A percentile compares a stretch with the other conserved stretches of the same genome.
These are phyloP conservation scores for Cacoxenus indagator DNA, from an alignment of 2,888 invertebrate genomes.

Conservation along the genomic window DNA sequence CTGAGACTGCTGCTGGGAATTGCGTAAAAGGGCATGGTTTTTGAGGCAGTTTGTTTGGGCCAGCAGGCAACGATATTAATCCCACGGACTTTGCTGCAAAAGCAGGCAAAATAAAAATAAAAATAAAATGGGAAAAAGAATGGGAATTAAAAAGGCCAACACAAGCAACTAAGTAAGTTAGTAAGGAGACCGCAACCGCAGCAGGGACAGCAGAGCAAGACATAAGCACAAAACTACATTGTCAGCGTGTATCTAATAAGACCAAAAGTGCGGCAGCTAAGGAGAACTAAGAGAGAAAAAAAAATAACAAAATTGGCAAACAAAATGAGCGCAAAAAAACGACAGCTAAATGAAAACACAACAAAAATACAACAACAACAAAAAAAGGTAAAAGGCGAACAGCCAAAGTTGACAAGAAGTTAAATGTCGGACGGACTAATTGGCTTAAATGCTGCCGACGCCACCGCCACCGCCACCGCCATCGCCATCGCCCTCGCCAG, in stretches of 20 bases:
- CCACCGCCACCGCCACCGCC: not conserved
- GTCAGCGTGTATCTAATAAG: conserved; percentile 39
- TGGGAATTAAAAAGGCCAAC: not conserved
- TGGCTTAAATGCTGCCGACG: conserved; percentile 63
- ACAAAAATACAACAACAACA: conserved; percentile 44
- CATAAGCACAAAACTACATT: conserved; percentile 45
- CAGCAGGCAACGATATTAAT: conserved; percentile 49
- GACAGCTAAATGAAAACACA: conserved; percentile 33
- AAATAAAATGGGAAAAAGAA: not conserved
- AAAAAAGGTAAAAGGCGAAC: conserved; percentile 36
- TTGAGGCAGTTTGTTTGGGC: not conserved
- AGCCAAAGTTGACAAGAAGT: conserved; percentile 67
- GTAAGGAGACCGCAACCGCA: too few relatives aligned
- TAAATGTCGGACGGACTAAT: conserved; percentile 70
- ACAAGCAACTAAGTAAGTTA: not conserved
- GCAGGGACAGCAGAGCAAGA: conserved; percentile 22
- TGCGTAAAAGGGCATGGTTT: conserved; percentile 60
- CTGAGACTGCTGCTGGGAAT: conserved; percentile 49
- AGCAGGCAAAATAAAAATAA: conserved; percentile 49
- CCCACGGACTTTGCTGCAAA: conserved; percentile 65
- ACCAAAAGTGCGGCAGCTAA: not conserved
- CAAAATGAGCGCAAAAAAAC: conserved; percentile 44
- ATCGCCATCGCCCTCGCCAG: conserved; percentile 30
- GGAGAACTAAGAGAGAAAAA: not conserved
- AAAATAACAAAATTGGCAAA: conserved; percentile 38